Evolutionary conservation across 2,113 vertebrate species (phyloP).

Genomic region (Myiozetetes cayanensis): DNA sequence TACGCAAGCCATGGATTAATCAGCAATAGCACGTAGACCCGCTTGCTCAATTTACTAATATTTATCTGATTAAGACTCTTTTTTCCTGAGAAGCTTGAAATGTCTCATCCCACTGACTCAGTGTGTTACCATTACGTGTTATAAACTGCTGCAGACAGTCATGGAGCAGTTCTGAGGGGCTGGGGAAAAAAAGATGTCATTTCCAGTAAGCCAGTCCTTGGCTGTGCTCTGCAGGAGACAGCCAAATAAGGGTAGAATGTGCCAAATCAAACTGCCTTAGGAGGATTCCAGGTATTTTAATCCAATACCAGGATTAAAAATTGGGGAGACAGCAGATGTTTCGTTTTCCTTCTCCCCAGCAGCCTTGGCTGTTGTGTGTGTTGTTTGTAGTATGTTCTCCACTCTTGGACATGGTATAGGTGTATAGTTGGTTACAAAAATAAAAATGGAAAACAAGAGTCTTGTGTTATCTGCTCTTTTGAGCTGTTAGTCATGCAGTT

Average conservation of each 20-base stretch:
- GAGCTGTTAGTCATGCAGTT: neutral
- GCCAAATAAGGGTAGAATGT: neutral
- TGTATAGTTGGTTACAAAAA: neutral
- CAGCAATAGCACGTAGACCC: slow-evolving; percentile 14
- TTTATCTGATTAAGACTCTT: slow-evolving; percentile 53
- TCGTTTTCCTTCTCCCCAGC: neutral
- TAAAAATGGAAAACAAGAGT: neutral
- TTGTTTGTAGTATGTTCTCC: neutral
- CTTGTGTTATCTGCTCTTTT: neutral
- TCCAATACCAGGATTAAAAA: neutral
- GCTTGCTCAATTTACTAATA: slow-evolving; percentile 63
- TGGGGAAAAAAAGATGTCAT: neutral
- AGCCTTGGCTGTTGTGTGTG: neutral
- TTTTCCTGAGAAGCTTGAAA: slow-evolving; percentile 22
- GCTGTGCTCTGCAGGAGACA: neutral
- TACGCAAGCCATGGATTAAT: slow-evolving; percentile 38
- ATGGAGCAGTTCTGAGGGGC: neutral
- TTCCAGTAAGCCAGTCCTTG: neutral
- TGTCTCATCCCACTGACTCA: slow-evolving; percentile 41
- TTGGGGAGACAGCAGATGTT: fast-evolving
- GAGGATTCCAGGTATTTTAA: neutral
- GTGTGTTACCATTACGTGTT: neutral
- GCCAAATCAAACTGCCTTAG: neutral
- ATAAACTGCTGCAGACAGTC: slow-evolving; percentile 24
- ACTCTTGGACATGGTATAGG: neutral